Evolutionary conservation across 2,888 invertebrate species (phyloP), one percentile per base, ranked within the genome.

Genomic region (Tachina grossa): DNA sequence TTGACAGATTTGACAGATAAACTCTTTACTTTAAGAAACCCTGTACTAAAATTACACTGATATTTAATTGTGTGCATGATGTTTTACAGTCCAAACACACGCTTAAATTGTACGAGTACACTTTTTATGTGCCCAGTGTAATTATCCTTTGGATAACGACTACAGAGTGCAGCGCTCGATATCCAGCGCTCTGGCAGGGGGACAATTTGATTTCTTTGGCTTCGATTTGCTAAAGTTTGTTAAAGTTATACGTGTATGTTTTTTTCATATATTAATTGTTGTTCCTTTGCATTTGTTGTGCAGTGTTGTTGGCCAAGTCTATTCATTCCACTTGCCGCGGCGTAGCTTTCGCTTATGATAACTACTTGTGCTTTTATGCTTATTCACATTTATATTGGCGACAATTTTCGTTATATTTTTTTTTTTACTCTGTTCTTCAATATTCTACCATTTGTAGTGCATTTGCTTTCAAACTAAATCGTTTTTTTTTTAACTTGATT

Each of bases 381-480:
- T 47, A 75, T 66, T 75, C 78, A 75, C 85, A 86, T 78, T 86
- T 87, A 87, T 87, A 87, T 87, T 90, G 90, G 91, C 91, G 91
- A 91, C 91, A 90, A 91, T 91, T 91, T 91, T 82, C 89, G 88
- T 89, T 88, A 89, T 88, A 89, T 89, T 83, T 65, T 72, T 72
- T 65, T 63, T 66, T 63, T 51, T 57, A 16, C 45, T 65, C 45
- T 61, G 11, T 59, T 16, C 41, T 19, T 47, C 13, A 57, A 53
- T 57, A 16, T 39, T 39, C 49, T 69, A 59, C 22, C 45, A 47
- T 74, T 72, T 57, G 65, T 74, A 65, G 71, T 69, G 14, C 31
- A 14, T 57, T 68, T 59, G 49, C n/a, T 22, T 53, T 9, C 16
- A 41, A 65, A 19, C 47, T 63, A 51, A 19, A n/a, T 39, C 13